Percentiles rank a stretch among this genome's conserved stretches.
Conservation (phyloP, 2,113 vertebrate genomes). For the Telmatochromis sp. region DNA sequence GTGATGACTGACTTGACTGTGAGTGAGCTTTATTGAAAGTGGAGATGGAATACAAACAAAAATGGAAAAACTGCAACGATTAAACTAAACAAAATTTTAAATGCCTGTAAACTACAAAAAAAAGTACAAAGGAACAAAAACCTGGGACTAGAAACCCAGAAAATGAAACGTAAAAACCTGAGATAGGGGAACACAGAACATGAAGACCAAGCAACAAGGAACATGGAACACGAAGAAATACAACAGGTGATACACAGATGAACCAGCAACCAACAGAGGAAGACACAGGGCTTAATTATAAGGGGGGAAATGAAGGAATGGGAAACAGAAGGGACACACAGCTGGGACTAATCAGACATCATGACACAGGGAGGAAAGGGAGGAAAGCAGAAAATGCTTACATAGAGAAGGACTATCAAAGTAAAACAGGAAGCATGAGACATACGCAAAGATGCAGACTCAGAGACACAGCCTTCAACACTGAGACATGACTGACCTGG, state of each 20-base stretch:
- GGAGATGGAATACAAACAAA: too few species aligned
- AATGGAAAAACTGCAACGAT: too few species aligned
- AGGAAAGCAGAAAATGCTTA: background rate
- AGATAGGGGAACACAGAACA: background rate
- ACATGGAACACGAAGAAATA: background rate
- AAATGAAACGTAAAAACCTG: background rate
- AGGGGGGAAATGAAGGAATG: background rate
- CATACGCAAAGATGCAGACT: background rate
- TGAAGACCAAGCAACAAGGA: too few species aligned
- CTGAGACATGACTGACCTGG: too few species aligned
- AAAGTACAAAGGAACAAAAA: background rate
- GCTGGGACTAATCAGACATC: background rate
- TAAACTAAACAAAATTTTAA: too few species aligned
- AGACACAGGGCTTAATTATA: background rate
- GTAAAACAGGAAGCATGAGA: background rate
- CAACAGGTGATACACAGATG: background rate
- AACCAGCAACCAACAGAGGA: too few species aligned
- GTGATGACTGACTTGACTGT: too few species aligned
- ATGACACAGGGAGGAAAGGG: background rate
- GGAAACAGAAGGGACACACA: background rate
- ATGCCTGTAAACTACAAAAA: too few species aligned
- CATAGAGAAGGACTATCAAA: background rate
- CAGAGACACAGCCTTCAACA: background rate
- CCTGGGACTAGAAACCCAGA: background rate
- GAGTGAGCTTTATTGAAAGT: rapidly evolving